These are phyloP conservation scores for Canis aureus DNA, from an alignment of 2,113 vertebrate genomes.

Conservation along the genomic window DNA sequence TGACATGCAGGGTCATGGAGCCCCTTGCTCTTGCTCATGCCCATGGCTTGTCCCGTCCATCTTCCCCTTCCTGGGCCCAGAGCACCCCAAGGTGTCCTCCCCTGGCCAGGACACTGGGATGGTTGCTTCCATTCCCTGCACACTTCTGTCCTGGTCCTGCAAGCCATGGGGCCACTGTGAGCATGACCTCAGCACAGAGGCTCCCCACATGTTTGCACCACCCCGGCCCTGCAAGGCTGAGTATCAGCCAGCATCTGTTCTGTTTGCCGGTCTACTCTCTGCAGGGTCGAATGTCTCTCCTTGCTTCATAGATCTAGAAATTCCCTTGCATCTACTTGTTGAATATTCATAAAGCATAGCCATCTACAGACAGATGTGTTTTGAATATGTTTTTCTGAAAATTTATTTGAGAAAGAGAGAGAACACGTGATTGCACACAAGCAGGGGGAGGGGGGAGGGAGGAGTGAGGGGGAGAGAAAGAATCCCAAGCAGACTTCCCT, in stretches of 20 bases:
- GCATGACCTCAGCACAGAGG: neutral
- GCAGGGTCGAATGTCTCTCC: no score
- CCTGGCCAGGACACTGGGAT: rapidly evolving
- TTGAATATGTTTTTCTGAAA: no score
- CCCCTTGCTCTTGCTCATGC: no score
- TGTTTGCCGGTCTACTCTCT: rapidly evolving
- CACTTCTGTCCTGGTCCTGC: neutral
- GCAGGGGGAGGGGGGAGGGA: neutral
- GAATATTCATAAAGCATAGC: neutral
- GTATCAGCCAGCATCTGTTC: rapidly evolving
- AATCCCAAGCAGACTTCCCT: neutral
- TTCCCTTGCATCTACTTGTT: no score
- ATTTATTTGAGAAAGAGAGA: neutral
- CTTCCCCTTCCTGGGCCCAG: neutral
- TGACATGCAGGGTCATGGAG: rapidly evolving
- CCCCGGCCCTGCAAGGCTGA: rapidly evolving
- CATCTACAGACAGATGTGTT: rapidly evolving
- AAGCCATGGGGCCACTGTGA: rapidly evolving
- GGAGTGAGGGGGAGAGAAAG: neutral
- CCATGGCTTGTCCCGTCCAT: no score
- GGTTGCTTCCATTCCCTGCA: neutral
- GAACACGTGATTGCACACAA: no score
- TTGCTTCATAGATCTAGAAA: neutral
- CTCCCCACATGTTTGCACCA: rapidly evolving
- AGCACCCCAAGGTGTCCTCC: neutral